Evolutionary conservation across 2,797 vertebrate species (phyloP).

Genomic region (Novumbra hubbsi): DNA sequence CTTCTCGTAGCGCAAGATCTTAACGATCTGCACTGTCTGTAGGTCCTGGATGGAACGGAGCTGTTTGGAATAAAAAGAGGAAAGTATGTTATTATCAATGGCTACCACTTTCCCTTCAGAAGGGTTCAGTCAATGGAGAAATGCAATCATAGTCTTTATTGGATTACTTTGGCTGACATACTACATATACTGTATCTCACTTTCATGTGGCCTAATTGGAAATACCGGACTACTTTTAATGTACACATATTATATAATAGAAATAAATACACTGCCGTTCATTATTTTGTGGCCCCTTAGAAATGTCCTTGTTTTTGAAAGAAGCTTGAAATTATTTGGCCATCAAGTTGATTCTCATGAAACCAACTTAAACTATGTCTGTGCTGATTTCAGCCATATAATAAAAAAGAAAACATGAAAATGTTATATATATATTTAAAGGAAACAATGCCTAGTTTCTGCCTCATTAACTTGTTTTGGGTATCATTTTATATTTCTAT

Average conservation of each 20-base stretch:
- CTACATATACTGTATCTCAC: background rate
- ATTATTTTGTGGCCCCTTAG: no score
- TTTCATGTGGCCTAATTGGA: background rate
- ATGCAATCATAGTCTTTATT: background rate
- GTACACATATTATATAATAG: background rate
- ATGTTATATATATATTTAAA: no score
- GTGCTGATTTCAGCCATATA: no score
- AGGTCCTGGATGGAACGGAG: constrained; percentile 86
- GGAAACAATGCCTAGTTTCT: no score
- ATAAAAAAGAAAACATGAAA: no score
- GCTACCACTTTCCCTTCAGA: background rate
- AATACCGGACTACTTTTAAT: background rate
- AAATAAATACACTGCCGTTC: no score
- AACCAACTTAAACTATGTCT: no score
- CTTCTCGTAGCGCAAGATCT: constrained; percentile 88
- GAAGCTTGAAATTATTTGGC: no score
- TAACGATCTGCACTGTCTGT: constrained; percentile 87
- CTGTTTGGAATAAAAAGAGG: constrained; percentile 58
- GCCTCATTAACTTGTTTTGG: no score
- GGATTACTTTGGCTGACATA: background rate
- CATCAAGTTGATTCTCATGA: no score
- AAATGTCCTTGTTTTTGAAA: no score
- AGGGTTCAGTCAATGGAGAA: background rate
- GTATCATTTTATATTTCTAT: no score
- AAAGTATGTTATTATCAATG: background rate